These are phyloP conservation scores for Chlamydotis undulata DNA, from an alignment of 2,113 vertebrate genomes.

Conservation along the genomic window DNA sequence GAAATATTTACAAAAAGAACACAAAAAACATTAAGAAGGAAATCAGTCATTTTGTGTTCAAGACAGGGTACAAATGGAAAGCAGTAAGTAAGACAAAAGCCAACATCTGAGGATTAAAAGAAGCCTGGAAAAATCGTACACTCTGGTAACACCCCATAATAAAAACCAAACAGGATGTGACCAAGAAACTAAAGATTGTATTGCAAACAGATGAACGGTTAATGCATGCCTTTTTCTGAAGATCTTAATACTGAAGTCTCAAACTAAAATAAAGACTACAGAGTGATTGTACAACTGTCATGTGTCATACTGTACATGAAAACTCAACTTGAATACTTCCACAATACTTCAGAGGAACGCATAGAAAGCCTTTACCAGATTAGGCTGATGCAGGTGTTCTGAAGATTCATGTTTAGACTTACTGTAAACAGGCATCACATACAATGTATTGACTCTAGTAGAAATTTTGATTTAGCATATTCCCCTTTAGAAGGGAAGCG, in stretches of 20 bases:
- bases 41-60: not conserved
- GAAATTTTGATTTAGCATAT: not conserved
- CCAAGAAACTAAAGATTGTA: not conserved
- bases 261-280: not conserved
- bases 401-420: not conserved
- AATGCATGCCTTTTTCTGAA: not conserved
- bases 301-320: not conserved
- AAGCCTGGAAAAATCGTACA: not conserved
- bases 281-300: not conserved
- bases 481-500: not conserved
- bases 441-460: not conserved
- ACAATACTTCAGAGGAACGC: not conserved
- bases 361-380: not conserved
- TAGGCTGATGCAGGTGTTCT: not conserved
- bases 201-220: not conserved
- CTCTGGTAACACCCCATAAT: not conserved
- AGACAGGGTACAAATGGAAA: not conserved
- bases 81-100: not conserved
- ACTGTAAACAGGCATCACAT: not conserved
- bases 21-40: not conserved
- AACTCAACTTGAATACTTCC: not conserved
- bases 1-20: not conserved
- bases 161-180: not conserved
- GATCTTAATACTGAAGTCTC: not conserved
- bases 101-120: not conserved